phyloP scores from a whole-genome alignment of 2,113 vertebrate genomes.

The Artemisiospiza belli region DNA sequence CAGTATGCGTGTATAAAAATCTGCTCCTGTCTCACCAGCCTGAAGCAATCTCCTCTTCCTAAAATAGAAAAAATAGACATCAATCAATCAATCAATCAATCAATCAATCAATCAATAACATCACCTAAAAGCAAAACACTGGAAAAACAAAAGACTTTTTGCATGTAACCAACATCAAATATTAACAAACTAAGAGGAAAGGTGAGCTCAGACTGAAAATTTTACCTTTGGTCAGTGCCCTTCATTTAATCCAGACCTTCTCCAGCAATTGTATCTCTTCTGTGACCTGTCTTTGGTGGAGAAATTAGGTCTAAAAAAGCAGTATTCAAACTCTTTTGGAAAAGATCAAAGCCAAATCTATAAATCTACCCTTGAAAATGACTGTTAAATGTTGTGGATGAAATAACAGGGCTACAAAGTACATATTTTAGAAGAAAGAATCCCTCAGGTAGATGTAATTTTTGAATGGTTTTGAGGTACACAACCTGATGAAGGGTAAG shows the following conservation, averaged over 20 bases:
- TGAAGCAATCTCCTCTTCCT: not conserved
- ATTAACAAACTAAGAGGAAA: not conserved
- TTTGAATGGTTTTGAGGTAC: not conserved
- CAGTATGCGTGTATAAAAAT: not conserved
- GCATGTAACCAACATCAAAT: not conserved
- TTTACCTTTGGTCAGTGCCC: not conserved
- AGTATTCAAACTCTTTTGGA: not conserved
- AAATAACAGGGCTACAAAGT: not conserved
- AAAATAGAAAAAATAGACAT: not conserved
- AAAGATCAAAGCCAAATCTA: not conserved
- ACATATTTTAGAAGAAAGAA: not conserved
- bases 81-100: not conserved
- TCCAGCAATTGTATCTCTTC: not conserved
- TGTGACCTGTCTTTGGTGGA: not conserved
- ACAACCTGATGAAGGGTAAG: not conserved
- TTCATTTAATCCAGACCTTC: not conserved
- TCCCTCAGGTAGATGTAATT: not conserved
- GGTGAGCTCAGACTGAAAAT: not conserved
- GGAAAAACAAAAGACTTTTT: not conserved
- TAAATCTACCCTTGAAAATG: not conserved
- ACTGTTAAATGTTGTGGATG: fast-evolving
- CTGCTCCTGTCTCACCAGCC: not conserved
- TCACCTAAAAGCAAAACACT: not conserved
- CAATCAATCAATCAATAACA: not conserved
- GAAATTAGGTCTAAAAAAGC: not conserved